Evolutionary conservation across 2,888 invertebrate species (phyloP).

Genomic region (Pterostichus madidus): DNA sequence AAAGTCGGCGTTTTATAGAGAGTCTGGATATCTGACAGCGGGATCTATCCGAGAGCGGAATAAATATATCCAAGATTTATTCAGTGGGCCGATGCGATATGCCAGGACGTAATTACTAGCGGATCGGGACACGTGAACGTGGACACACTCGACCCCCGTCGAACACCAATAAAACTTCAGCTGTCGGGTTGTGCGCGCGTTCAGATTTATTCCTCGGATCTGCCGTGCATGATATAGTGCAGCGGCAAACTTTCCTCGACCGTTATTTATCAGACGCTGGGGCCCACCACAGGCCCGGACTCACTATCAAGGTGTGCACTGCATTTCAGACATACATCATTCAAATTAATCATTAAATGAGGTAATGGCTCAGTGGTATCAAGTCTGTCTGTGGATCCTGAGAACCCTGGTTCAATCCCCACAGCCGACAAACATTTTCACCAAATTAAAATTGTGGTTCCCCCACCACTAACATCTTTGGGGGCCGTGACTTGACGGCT

Average conservation of each 20-base stretch:
- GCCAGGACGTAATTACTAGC: conserved; percentile 49
- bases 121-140: conserved; percentile 48
- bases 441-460: too few species aligned
- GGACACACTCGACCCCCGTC: conserved; percentile 4
- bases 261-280: conserved; percentile 41
- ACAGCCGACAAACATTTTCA: too few species aligned
- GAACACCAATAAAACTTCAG: conserved; percentile 54
- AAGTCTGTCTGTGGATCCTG: too few species aligned
- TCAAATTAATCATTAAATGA: too few species aligned
- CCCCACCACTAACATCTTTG: too few species aligned
- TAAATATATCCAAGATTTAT: conserved; percentile 64
- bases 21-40: conserved; percentile 55
- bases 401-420: too few species aligned
- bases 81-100: conserved; percentile 42
- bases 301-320: too few species aligned
- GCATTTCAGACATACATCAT: too few species aligned
- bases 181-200: too few species aligned
- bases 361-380: too few species aligned
- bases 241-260: conserved; percentile 20
- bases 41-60: conserved; percentile 56
- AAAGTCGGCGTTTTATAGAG: conserved; percentile 56
- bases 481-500: too few species aligned
- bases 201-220: conserved; percentile 50
- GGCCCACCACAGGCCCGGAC: background rate
- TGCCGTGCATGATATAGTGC: conserved; percentile 59